These are phyloP conservation scores for Neolamprologus ventralis DNA, from an alignment of 2,113 vertebrate species.

Conservation along the genomic window DNA sequence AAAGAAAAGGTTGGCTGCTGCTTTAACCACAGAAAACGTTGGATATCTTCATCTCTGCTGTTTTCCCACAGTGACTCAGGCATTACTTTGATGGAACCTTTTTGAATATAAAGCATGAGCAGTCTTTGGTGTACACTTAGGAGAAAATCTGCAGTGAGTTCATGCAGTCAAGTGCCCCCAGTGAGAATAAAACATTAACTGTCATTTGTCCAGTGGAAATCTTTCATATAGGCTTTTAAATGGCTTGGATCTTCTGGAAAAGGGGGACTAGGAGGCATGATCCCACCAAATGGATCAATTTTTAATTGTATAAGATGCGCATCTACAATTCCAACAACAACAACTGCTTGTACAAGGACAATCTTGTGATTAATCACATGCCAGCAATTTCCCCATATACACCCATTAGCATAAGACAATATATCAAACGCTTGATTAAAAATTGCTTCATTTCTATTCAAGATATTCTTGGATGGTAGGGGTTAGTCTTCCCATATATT, in stretches of 20 bases:
- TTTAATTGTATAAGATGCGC: not conserved
- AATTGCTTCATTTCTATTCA: not conserved
- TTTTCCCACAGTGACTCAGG: not conserved
- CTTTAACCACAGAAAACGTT: not conserved
- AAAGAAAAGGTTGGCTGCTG: not conserved
- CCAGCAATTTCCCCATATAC: not conserved
- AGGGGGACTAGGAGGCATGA: not conserved
- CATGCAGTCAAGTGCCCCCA: not conserved
- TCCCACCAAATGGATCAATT: not conserved
- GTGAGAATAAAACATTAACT: not conserved
- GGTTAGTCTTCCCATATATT: not conserved
- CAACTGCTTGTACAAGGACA: not conserved
- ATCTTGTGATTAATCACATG: not conserved
- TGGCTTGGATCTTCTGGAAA: not conserved
- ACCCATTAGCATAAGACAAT: not conserved
- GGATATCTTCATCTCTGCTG: not conserved
- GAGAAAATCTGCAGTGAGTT: not conserved
- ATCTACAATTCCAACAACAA: not conserved
- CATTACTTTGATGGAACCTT: not conserved
- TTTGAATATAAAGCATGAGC: not conserved
- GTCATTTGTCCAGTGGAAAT: not conserved
- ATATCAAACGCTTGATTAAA: not conserved
- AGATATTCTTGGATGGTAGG: not conserved
- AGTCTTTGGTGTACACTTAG: not conserved
- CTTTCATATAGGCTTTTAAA: not conserved